Percentiles rank a stretch among this genome's conserved stretches.
Evolutionary conservation across 2,888 invertebrate genomes (phyloP).

Genomic region (Papilio elwesi): DNA sequence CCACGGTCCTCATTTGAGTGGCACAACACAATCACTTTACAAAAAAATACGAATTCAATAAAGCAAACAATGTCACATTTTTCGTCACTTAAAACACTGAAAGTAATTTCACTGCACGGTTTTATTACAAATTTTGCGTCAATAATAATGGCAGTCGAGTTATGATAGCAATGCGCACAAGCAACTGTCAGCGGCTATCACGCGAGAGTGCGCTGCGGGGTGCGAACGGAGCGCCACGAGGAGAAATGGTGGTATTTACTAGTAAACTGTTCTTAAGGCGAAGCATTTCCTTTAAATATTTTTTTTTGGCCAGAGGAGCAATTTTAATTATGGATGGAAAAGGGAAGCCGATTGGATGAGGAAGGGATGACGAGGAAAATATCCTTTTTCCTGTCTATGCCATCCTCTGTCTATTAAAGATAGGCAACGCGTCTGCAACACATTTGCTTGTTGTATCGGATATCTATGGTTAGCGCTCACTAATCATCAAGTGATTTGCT

Average conservation of each 20-base stretch:
- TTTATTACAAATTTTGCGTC: slow-evolving; percentile 24
- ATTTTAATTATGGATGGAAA: no score
- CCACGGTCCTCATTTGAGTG: slow-evolving; percentile 56
- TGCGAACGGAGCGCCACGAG: slow-evolving; percentile 46
- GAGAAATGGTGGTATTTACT: slow-evolving; percentile 50
- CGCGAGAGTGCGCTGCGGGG: slow-evolving; percentile 56
- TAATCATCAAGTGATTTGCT: no score
- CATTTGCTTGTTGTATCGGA: no score
- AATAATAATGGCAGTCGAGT: slow-evolving; percentile 9
- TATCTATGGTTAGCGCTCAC: no score
- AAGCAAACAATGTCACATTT: slow-evolving; percentile 42
- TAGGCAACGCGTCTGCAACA: no score
- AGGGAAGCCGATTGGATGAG: no score
- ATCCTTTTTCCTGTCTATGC: no score
- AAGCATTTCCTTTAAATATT: slow-evolving; percentile 14
- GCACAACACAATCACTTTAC: slow-evolving; percentile 44
- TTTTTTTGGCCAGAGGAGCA: no score
- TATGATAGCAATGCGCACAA: slow-evolving; percentile 46
- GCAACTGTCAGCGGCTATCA: slow-evolving; percentile 51
- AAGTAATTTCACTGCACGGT: slow-evolving; percentile 39
- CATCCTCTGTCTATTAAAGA: no score
- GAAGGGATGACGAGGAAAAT: no score
- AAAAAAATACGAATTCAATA: slow-evolving; percentile 21
- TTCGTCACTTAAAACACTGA: slow-evolving; percentile 40
- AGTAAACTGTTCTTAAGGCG: slow-evolving; percentile 55